Conservation (phyloP, 2,888 invertebrate genomes). For the Sipha maydis region DNA sequence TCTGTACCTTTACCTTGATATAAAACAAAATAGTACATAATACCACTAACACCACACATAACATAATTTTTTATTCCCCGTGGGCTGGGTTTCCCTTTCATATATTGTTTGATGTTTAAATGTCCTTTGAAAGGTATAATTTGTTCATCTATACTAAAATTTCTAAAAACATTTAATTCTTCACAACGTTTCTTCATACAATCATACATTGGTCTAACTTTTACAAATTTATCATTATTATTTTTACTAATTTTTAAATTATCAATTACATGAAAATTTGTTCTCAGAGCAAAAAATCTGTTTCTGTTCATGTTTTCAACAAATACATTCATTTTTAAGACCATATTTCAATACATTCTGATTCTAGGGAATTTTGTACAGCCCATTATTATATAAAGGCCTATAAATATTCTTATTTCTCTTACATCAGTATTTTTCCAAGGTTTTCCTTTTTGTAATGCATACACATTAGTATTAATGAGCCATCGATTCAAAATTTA, state of each 20-base stretch:
- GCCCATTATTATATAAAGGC: conserved; percentile 65
- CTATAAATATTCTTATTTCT: conserved; percentile 64
- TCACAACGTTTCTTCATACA: conserved; percentile 63
- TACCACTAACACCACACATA: conserved; percentile 20
- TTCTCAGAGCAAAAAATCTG: conserved; percentile 64
- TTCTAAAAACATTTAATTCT: conserved; percentile 60
- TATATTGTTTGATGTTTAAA: conserved; percentile 12
- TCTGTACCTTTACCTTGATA: conserved; percentile 38
- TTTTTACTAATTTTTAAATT: conserved; percentile 34
- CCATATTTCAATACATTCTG: conserved; percentile 64
- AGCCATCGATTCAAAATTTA: conserved; percentile 29
- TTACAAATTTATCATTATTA: conserved; percentile 64
- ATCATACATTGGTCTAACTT: conserved; percentile 64
- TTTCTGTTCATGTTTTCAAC: conserved; percentile 64
- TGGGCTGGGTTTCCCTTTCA: background rate
- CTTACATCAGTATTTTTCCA: conserved; percentile 34
- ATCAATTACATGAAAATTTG: conserved; percentile 64
- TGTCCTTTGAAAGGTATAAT: conserved; percentile 30
- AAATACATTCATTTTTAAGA: conserved; percentile 63
- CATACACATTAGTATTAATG: background rate
- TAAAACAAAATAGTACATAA: conserved; percentile 33
- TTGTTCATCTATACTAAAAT: too few relatives aligned
- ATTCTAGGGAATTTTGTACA: conserved; percentile 64
- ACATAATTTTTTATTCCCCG: conserved; percentile 23
- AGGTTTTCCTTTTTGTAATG: conserved; percentile 48